These are phyloP conservation scores for Ammodramus savannarum DNA, from an alignment of 2,113 vertebrate species.

Conservation along the genomic window DNA sequence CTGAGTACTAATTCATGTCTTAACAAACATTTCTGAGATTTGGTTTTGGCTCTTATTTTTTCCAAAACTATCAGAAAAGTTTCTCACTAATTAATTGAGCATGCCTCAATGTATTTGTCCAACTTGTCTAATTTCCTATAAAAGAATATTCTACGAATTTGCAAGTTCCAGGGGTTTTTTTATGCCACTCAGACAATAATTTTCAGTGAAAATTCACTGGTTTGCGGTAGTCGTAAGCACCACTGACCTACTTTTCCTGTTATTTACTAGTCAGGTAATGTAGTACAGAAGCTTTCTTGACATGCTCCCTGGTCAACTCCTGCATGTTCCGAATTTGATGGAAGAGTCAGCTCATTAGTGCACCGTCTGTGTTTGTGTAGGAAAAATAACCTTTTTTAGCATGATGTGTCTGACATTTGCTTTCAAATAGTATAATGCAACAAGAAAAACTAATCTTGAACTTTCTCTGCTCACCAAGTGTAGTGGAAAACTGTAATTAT, in stretches of 20 bases:
- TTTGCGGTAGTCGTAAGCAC: neutral
- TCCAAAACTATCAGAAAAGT: neutral
- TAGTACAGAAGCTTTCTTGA: constrained; percentile 1
- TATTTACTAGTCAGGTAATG: constrained; percentile 55
- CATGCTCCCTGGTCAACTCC: constrained; percentile 45
- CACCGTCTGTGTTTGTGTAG: constrained; percentile 27
- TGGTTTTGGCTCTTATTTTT: neutral
- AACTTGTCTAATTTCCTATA: neutral
- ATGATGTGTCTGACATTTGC: constrained; percentile 63
- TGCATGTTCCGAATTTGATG: constrained; percentile 35
- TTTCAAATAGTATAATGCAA: constrained; percentile 60
- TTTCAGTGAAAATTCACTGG: neutral
- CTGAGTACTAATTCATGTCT: neutral
- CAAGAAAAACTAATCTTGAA: constrained; percentile 54
- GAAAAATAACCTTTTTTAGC: constrained; percentile 51
- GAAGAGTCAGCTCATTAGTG: constrained; percentile 65
- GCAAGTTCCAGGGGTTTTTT: neutral
- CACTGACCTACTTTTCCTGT: constrained; percentile 52
- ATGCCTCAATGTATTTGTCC: neutral
- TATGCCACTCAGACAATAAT: neutral
- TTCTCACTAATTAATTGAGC: neutral
- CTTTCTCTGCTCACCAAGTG: constrained; percentile 4
- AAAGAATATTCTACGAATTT: neutral
- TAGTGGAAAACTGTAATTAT: constrained; percentile 61
- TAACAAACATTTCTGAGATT: neutral